These are phyloP conservation scores for Thamnophis sirtalis DNA, from an alignment of 2,113 vertebrate species.

Conservation along the genomic window DNA sequence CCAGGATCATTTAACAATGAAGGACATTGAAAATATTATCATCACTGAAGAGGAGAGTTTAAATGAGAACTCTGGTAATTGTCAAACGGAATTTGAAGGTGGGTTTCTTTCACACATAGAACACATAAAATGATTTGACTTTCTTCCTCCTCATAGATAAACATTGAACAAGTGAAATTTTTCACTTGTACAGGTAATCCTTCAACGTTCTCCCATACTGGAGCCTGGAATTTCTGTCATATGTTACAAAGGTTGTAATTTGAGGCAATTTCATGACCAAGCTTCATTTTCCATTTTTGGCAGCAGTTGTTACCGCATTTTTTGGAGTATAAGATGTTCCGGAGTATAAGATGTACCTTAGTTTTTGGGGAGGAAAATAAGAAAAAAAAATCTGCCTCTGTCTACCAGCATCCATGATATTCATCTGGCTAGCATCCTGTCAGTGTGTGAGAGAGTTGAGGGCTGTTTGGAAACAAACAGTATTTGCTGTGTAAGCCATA, in stretches of 20 bases:
- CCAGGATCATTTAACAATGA: slow-evolving; percentile 97
- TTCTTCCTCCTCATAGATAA: neutral
- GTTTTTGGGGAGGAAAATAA: no score
- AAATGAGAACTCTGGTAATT: slow-evolving; percentile 94
- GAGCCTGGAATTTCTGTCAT: neutral
- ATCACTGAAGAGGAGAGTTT: slow-evolving; percentile 97
- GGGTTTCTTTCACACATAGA: slow-evolving; percentile 51
- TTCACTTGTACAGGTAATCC: neutral
- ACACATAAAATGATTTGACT: neutral
- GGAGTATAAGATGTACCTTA: no score
- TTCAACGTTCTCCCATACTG: neutral
- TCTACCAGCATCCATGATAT: no score
- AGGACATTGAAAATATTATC: slow-evolving; percentile 99
- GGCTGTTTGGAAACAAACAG: no score
- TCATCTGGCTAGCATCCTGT: no score
- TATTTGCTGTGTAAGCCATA: no score
- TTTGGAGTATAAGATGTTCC: no score
- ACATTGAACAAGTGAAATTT: neutral
- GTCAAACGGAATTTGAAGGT: slow-evolving; percentile 95
- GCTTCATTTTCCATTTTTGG: neutral
- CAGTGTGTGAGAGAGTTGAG: no score
- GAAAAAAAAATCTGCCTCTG: no score
- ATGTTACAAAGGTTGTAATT: neutral
- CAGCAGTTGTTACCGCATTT: neutral
- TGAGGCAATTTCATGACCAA: neutral